Base-by-base conservation (phyloP, 1,140 invertebrate species). In the Telenomus remus region DNA sequence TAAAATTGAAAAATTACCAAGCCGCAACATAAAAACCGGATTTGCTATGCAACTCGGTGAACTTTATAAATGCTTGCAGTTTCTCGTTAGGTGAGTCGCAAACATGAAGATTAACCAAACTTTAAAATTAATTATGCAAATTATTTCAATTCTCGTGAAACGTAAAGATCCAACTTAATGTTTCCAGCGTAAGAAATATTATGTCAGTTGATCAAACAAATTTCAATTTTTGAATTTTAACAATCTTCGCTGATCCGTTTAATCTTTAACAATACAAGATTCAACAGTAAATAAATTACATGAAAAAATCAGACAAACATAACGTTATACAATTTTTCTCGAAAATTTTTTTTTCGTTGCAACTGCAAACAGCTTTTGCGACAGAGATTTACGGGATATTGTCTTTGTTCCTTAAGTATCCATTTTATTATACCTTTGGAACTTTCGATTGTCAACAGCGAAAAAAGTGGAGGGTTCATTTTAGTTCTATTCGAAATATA, bases 1-100 rank as follows among this genome's bases (percentile, higher is more conserved):
- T 70, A 56, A 56, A 70, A 70, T 56, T 70, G 50, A 70, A 70
- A 56, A 61, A 70, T 70, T 50, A 56, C 51, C 66, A 70, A 48
- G 56, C 15, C 19, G 14, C 47, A 10, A 27, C 39, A 12, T 13
- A 55, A 57, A 51, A 15, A 27, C 47, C 55, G 37, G 64, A 56
- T 61, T 70, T 50, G 19, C 34, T 33, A 16, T 47, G 43, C 16
- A 55, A 64, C 47, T 15, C n/a, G 12, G 34, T 14, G 1, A 42
- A 51, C 10, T 69, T 69, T 69, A 69, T 48, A 47, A 55, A 55
- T 48, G 35, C 34, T 43, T 33, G 39, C 14, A 50, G 8, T 43
- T 19, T 60, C 27, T 55, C 34, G n/a, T 19, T 5, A 14, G 7
- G 1, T n/a, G 37, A 59, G 37, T 43, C 34, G 34, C 7, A 50